Evolutionary conservation across 2,888 invertebrate species (phyloP).

Genomic region (Xylophagus ater): DNA sequence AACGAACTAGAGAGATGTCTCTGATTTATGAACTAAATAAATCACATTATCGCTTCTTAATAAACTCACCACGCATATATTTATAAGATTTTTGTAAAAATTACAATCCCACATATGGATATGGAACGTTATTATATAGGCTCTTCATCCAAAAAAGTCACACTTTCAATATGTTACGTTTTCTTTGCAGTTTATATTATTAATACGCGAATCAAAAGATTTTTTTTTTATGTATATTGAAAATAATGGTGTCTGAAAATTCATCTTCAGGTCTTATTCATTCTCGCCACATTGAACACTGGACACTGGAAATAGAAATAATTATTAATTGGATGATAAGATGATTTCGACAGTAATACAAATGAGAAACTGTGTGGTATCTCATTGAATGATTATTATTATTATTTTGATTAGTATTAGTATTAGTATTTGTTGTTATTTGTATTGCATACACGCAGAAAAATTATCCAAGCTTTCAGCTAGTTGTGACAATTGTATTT

Average conservation of each 20-base stretch:
- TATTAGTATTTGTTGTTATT: too few species aligned
- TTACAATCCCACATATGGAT: too few species aligned
- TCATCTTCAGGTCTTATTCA: background rate
- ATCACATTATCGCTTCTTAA: slow-evolving; percentile 39
- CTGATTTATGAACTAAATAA: slow-evolving; percentile 39
- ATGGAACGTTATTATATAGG: too few species aligned
- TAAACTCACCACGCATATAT: slow-evolving; percentile 7
- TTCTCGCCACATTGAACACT: background rate
- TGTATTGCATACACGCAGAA: too few species aligned
- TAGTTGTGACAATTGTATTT: too few species aligned
- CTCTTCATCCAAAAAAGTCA: too few species aligned
- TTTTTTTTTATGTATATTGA: too few species aligned
- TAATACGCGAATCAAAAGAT: too few species aligned
- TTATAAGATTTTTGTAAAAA: background rate
- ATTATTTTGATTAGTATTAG: too few species aligned
- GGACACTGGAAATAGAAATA: slow-evolving; percentile 24
- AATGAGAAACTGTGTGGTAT: slow-evolving; percentile 28
- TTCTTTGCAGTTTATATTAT: too few species aligned
- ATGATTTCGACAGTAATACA: slow-evolving; percentile 40
- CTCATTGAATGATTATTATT: background rate
- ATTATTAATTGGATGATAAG: slow-evolving; percentile 41
- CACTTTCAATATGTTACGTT: too few species aligned
- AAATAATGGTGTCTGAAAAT: background rate
- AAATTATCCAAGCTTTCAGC: too few species aligned
- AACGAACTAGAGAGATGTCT: slow-evolving; percentile 9